Evolutionary conservation across 2,888 invertebrate genomes (phyloP).

Genomic region (Creontiades dilutus): DNA sequence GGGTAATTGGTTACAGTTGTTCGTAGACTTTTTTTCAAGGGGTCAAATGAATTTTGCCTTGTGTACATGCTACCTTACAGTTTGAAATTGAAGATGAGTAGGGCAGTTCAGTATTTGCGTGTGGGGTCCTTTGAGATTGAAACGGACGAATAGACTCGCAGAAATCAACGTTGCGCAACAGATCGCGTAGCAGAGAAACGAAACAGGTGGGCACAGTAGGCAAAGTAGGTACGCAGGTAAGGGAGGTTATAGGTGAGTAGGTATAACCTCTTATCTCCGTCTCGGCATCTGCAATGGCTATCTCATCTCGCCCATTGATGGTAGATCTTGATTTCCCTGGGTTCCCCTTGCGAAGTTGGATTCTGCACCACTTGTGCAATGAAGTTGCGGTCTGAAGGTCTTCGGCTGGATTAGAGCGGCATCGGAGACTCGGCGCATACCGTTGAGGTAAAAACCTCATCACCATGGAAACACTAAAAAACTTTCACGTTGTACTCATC

Average conservation of each 20-base stretch:
- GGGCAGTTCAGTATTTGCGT: neutral
- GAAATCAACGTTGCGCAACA: neutral
- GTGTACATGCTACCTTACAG: too few species aligned
- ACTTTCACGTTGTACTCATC: too few species aligned
- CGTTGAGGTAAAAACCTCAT: too few species aligned
- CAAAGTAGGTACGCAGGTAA: neutral
- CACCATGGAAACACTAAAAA: too few species aligned
- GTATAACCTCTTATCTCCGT: constrained; percentile 12
- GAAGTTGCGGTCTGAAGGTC: neutral
- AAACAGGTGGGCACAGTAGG: neutral
- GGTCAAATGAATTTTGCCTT: too few species aligned
- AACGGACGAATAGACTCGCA: neutral
- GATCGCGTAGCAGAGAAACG: neutral
- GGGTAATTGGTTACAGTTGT: too few species aligned
- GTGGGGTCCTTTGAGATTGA: constrained; percentile 6
- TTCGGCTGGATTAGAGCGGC: neutral
- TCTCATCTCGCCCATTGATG: constrained; percentile 39
- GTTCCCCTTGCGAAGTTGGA: neutral
- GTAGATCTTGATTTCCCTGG: constrained; percentile 6
- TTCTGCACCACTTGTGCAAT: constrained; percentile 22
- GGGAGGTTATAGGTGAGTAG: neutral
- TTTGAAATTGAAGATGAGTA: too few species aligned
- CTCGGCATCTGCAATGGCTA: constrained; percentile 23
- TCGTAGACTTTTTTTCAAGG: too few species aligned
- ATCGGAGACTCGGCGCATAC: neutral